Percentiles rank a stretch among this genome's conserved stretches.
These are phyloP conservation scores for Huso huso DNA, from an alignment of 2,797 vertebrate species.

Conservation along the genomic window DNA sequence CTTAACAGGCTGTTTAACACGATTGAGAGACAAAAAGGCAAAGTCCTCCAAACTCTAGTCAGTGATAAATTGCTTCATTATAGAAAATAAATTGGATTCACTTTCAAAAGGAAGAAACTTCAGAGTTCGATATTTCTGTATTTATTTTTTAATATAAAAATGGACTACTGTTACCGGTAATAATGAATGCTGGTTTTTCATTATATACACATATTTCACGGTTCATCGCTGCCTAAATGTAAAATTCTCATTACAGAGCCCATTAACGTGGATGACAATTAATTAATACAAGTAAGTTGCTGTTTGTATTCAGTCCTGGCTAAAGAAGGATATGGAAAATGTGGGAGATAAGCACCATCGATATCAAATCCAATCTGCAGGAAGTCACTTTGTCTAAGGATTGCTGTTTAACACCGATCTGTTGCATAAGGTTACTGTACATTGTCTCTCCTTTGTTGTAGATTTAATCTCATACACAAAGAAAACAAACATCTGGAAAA, in stretches of 20 bases:
- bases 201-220: constrained; percentile 30
- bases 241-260: constrained; percentile 38
- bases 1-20: background rate
- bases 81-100: constrained; percentile 24
- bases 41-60: constrained; percentile 9
- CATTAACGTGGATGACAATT: constrained; percentile 39
- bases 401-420: too few relatives aligned
- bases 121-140: constrained; percentile 10
- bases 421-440: too few relatives aligned
- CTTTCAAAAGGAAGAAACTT: constrained; percentile 20
- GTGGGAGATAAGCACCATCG: background rate
- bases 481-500: too few relatives aligned
- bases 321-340: background rate
- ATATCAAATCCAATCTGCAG: background rate
- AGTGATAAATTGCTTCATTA: constrained; percentile 27
- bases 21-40: background rate
- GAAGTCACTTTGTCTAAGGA: too few relatives aligned
- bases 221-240: constrained; percentile 16
- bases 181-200: constrained; percentile 26
- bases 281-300: constrained; percentile 30
- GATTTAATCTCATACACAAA: background rate
- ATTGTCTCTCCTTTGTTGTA: background rate
- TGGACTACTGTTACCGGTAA: background rate
- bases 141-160: background rate
- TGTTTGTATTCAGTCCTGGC: constrained; percentile 15